These are phyloP conservation scores for Musca vetustissima DNA, from an alignment of 1,140 invertebrate genomes.

Conservation along the genomic window DNA sequence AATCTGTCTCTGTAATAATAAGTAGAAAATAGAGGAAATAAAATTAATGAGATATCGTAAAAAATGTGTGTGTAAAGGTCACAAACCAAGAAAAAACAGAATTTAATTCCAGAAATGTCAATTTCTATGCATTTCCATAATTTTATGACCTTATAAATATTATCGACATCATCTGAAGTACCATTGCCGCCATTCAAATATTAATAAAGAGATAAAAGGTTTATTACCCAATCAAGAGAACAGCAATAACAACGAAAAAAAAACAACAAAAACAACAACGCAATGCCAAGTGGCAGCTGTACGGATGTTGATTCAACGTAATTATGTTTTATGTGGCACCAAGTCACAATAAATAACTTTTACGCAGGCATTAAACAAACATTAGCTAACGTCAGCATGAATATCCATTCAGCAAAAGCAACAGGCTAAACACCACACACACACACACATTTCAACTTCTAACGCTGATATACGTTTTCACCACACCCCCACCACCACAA, in stretches of 20 bases:
- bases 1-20: slow-evolving; percentile 55
- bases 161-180: not conserved
- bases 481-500: too few relatives aligned
- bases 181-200: slow-evolving; percentile 7
- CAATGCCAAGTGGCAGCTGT: not conserved
- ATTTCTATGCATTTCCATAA: too few relatives aligned
- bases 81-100: not conserved
- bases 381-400: too few relatives aligned
- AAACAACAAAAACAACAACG: not conserved
- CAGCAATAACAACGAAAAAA: not conserved
- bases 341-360: not conserved
- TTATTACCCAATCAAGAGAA: not conserved
- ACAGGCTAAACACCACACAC: not conserved
- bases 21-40: not conserved
- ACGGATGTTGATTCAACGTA: not conserved
- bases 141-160: not conserved
- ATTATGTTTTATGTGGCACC: slow-evolving; percentile 8
- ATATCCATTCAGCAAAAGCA: not conserved
- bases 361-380: too few relatives aligned
- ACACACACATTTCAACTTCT: not conserved
- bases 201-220: slow-evolving; percentile 1
- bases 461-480: too few relatives aligned
- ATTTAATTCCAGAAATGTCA: too few relatives aligned
- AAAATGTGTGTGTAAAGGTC: not conserved
- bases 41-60: not conserved